Evolutionary conservation across 2,113 vertebrate genomes (phyloP).

Genomic region (Chamaetylas fuelleborni): DNA sequence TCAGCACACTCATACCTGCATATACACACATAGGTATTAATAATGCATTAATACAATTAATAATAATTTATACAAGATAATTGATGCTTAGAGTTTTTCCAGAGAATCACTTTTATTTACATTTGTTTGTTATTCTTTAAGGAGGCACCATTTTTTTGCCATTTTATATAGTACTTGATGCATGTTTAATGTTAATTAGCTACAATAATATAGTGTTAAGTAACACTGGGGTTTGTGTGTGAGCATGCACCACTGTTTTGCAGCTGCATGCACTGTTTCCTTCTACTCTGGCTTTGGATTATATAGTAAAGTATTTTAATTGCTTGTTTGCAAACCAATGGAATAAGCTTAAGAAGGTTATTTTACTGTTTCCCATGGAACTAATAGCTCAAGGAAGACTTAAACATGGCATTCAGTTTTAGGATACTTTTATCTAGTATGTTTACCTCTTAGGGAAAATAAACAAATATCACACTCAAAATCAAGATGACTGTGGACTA

Average conservation of each 20-base stretch:
- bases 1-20: not conserved
- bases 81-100: not conserved
- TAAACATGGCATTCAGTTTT: not conserved
- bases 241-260: not conserved
- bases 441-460: not conserved
- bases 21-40: not conserved
- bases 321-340: not conserved
- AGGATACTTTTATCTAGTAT: not conserved
- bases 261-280: not conserved
- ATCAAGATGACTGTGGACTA: not conserved
- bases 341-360: not conserved
- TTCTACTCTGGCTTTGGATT: not conserved
- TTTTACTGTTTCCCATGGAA: not conserved
- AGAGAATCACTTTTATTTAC: not conserved
- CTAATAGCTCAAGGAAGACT: not conserved
- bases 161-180: not conserved
- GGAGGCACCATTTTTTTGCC: not conserved
- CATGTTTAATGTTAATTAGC: conserved; percentile 23
- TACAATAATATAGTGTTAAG: not conserved
- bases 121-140: not conserved
- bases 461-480: not conserved
- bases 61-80: not conserved
- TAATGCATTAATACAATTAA: not conserved
- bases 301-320: not conserved
- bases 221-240: not conserved